phyloP scores from a whole-genome alignment of 2,888 invertebrate genomes.

The Saturnia pavonia region DNA sequence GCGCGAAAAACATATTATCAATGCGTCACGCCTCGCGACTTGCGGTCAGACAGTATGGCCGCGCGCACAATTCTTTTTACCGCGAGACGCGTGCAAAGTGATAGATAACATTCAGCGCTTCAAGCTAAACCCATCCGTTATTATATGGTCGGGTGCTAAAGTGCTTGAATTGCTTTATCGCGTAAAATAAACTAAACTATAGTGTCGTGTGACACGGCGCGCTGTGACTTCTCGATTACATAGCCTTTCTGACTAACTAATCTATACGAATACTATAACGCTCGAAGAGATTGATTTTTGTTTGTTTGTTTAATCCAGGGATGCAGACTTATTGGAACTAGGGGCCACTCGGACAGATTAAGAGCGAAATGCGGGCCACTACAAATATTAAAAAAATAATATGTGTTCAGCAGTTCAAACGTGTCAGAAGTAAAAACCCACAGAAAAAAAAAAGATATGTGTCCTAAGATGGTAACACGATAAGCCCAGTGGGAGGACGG shows the following conservation, averaged over 20 bases:
- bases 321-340: no score
- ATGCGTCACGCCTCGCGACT: no score
- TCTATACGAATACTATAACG: neutral
- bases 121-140: conserved; percentile 20
- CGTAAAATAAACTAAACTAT: conserved; percentile 22
- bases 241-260: conserved; percentile 12
- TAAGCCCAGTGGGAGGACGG: no score
- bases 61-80: conserved; percentile 10
- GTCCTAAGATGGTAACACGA: no score
- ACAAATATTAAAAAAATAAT: no score
- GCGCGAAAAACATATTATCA: neutral
- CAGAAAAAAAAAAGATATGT: no score
- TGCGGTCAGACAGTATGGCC: conserved; percentile 3
- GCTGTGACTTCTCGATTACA: conserved; percentile 6
- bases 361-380: no score
- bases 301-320: no score
- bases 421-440: no score
- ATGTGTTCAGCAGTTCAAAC: no score
- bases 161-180: conserved; percentile 35
- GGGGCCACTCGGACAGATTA: no score
- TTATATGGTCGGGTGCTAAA: neutral
- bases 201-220: conserved; percentile 42
- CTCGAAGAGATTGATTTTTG: no score
- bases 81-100: conserved; percentile 20
- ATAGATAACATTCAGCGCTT: conserved; percentile 14